Conservation (phyloP, 2,113 vertebrate species). For the Ivindomyrus marchei region DNA sequence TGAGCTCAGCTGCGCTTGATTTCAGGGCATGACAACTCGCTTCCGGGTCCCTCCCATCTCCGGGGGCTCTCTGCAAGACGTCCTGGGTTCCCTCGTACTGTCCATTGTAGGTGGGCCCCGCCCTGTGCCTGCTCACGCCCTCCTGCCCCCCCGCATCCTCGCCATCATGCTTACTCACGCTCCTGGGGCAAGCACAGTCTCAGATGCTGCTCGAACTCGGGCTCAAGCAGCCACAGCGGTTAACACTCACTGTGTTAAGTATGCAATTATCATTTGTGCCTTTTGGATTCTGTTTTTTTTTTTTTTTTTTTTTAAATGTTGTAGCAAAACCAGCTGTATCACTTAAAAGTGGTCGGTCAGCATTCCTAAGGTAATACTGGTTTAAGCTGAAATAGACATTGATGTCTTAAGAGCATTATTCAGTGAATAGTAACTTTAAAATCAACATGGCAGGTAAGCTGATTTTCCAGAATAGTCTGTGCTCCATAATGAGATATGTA, state of each 20-base stretch:
- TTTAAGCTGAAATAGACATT: neutral
- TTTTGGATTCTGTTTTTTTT: slow-evolving; percentile 7
- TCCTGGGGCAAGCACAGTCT: neutral
- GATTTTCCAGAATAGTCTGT: neutral
- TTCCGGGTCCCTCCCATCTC: slow-evolving; percentile 54
- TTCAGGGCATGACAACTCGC: slow-evolving; percentile 53
- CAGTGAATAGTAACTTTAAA: neutral
- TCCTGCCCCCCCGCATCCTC: slow-evolving; percentile 12
- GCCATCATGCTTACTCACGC: slow-evolving; percentile 39
- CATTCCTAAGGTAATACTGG: neutral
- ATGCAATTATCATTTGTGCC: slow-evolving; percentile 4
- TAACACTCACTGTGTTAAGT: neutral
- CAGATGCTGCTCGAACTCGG: neutral
- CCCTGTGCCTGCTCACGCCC: slow-evolving; percentile 36
- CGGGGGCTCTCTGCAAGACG: slow-evolving; percentile 56
- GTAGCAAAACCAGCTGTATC: neutral
- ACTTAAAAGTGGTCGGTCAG: neutral
- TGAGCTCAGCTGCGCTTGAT: slow-evolving; percentile 55
- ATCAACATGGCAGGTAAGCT: neutral
- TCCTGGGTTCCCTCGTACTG: slow-evolving; percentile 63
- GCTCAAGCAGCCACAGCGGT: neutral
- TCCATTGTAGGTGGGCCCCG: slow-evolving; percentile 65
- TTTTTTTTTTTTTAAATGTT: neutral
- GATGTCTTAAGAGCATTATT: neutral
- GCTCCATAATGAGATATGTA: neutral